A percentile compares a stretch with the other conserved stretches of the same genome.
phyloP scores from a whole-genome alignment of 1,140 invertebrate genomes.

The Pinna nobilis region DNA sequence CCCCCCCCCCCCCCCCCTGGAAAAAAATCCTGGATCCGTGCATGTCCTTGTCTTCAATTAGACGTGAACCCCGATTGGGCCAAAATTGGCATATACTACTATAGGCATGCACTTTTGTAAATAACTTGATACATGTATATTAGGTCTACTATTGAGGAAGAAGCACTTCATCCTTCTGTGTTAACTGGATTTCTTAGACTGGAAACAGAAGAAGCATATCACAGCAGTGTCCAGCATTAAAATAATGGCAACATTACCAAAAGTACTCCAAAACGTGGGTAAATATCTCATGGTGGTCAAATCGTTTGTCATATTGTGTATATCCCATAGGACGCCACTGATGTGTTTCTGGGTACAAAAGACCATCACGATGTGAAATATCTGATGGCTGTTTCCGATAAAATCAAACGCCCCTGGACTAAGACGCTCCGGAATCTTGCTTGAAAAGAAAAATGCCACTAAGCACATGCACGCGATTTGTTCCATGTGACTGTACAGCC shows the following conservation, averaged over 20 bases:
- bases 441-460: conserved; percentile 5
- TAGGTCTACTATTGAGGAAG: too few species aligned
- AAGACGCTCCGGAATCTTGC: neutral
- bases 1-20: too few species aligned
- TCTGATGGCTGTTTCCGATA: conserved; percentile 22
- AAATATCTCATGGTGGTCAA: neutral
- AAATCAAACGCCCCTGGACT: conserved; percentile 15
- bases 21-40: too few species aligned
- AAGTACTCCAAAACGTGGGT: conserved; percentile 11
- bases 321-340: conserved; percentile 16
- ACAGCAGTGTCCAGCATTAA: neutral
- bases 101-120: too few species aligned
- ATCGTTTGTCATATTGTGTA: neutral
- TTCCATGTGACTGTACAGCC: neutral
- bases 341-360: conserved; percentile 4
- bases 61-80: too few species aligned
- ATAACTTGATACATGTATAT: too few species aligned
- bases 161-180: too few species aligned
- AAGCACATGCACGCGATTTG: neutral
- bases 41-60: too few species aligned
- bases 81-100: too few species aligned
- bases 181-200: too few species aligned
- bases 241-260: neutral
- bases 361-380: conserved; percentile 5
- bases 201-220: neutral